phyloP scores from a whole-genome alignment of 2,888 invertebrate genomes.

The Pterobdella sp. region DNA sequence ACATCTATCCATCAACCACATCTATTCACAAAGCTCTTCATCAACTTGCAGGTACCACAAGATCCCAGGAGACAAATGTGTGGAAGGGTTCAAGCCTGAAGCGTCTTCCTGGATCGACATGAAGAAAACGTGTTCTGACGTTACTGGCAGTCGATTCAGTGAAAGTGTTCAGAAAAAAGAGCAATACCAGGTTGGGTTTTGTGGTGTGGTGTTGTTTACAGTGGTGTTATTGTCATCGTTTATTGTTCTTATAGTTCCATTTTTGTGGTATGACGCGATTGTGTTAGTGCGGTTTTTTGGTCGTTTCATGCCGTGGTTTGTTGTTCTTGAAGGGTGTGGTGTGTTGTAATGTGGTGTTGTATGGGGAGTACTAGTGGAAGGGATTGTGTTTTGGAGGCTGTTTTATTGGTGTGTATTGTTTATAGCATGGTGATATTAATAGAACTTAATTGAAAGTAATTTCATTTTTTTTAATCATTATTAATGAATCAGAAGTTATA shows the following conservation, averaged over 20 bases:
- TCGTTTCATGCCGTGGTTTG: background rate
- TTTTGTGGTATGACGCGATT: background rate
- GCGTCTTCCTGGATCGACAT: slow-evolving; percentile 31
- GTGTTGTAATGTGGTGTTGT: background rate
- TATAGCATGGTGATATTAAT: background rate
- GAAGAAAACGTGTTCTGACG: slow-evolving; percentile 25
- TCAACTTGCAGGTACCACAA: slow-evolving; percentile 38
- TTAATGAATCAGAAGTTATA: too few species aligned
- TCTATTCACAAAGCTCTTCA: too few species aligned
- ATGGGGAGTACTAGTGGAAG: background rate
- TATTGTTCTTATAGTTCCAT: background rate
- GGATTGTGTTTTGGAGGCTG: background rate
- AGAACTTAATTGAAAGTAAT: background rate
- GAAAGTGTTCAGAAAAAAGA: background rate
- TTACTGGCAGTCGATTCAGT: background rate
- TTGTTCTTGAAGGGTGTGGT: too few species aligned
- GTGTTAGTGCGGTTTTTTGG: background rate
- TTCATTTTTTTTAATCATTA: too few species aligned
- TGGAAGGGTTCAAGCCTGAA: slow-evolving; percentile 34
- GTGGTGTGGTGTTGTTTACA: background rate
- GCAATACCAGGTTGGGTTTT: background rate
- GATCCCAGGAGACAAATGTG: slow-evolving; percentile 41
- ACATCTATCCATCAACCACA: background rate
- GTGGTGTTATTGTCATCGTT: background rate
- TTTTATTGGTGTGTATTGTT: background rate